Percentiles rank a stretch among this genome's conserved stretches.
These are phyloP conservation scores for Thripadectes ignobilis DNA, from an alignment of 2,797 vertebrate genomes.

Conservation along the genomic window DNA sequence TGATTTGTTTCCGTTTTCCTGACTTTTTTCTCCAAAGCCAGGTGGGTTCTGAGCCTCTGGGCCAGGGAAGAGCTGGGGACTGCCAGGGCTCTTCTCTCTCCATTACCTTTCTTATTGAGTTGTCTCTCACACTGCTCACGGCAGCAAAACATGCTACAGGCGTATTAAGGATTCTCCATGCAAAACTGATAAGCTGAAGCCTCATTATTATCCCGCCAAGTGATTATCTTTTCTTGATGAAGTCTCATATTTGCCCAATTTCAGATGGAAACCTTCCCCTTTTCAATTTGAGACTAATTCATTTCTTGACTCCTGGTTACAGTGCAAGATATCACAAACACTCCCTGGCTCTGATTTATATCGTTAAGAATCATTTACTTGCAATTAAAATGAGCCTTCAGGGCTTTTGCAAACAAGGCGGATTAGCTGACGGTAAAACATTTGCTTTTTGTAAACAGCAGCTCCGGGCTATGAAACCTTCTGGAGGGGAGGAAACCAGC, in stretches of 20 bases:
- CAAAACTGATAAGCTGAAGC: conserved; percentile 65
- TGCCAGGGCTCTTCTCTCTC: neutral
- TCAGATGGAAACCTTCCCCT: conserved; percentile 67
- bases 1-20: neutral
- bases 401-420: conserved; percentile 67
- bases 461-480: conserved; percentile 22
- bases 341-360: conserved; percentile 68
- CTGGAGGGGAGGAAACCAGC: neutral
- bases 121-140: neutral
- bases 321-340: conserved; percentile 68
- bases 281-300: conserved; percentile 72
- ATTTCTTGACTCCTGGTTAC: conserved; percentile 72
- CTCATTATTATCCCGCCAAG: conserved; percentile 68
- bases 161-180: conserved; percentile 66
- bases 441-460: conserved; percentile 63
- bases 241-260: conserved; percentile 71
- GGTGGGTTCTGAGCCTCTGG: neutral
- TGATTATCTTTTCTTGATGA: conserved; percentile 73
- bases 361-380: conserved; percentile 73
- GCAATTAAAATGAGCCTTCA: conserved; percentile 72
- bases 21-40: neutral
- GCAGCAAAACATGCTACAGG: conserved; percentile 9
- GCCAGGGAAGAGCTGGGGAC: accelerated
- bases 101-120: conserved; percentile 50
- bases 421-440: conserved; percentile 68